A percentile compares a stretch with the other conserved stretches of the same genome.
phyloP scores from a whole-genome alignment of 92 coral and sea anemone genomes.

The Zoanthus sociatus region DNA sequence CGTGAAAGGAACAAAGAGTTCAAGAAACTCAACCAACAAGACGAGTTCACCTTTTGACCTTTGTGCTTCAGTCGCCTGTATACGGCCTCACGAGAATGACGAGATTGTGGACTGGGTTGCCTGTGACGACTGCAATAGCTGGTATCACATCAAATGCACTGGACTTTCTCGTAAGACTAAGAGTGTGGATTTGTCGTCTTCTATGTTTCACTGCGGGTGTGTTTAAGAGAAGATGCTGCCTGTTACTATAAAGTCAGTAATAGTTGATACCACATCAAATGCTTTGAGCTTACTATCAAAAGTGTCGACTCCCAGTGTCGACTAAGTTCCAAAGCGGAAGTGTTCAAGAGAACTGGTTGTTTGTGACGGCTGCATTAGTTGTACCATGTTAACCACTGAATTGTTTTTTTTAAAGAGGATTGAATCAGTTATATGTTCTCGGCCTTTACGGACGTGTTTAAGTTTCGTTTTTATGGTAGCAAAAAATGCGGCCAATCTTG shows the following conservation, averaged over 20 bases:
- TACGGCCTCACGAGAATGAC: constrained; percentile 72
- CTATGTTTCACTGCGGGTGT: constrained; percentile 92
- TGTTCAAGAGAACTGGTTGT: constrained; percentile 22
- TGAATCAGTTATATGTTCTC: too few species aligned
- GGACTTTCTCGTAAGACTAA: constrained; percentile 77
- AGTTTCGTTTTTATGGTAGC: too few species aligned
- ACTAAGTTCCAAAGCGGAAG: constrained; percentile 92
- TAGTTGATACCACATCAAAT: constrained; percentile 86
- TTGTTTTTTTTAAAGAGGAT: too few species aligned
- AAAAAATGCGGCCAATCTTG: too few species aligned
- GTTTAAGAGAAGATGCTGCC: constrained; percentile 73
- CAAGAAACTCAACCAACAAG: background rate
- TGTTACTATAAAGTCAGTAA: constrained; percentile 78
- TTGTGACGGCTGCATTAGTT: too few species aligned
- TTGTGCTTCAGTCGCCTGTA: constrained; percentile 82
- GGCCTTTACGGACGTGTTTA: too few species aligned
- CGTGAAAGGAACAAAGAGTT: background rate
- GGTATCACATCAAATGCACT: constrained; percentile 91
- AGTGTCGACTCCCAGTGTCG: constrained; percentile 62
- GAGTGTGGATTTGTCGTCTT: constrained; percentile 69
- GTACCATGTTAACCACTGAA: too few species aligned
- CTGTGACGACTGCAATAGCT: constrained; percentile 88
- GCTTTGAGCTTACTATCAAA: constrained; percentile 80
- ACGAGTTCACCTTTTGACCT: constrained; percentile 26
- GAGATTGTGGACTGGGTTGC: constrained; percentile 90